Percentiles rank a stretch among this genome's conserved stretches.
These are phyloP conservation scores for Coleophora deauratella DNA, from an alignment of 2,888 invertebrate species.

Conservation along the genomic window DNA sequence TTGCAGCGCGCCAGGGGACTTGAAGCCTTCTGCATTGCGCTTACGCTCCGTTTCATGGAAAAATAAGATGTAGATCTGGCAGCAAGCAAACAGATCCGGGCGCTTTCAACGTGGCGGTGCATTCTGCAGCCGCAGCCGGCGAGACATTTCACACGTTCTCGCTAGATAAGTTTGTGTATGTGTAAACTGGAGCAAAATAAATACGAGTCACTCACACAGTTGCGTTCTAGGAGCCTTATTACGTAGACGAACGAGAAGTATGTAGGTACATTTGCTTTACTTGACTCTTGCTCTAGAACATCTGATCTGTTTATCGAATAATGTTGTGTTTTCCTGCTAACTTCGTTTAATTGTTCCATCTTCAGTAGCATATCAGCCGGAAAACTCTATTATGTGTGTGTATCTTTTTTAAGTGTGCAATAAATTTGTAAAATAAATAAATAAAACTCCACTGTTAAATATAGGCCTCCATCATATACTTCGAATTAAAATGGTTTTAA, in stretches of 20 bases:
- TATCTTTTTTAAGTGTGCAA: too few species aligned
- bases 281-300: too few species aligned
- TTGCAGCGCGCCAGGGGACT: conserved; percentile 16
- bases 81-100: conserved; percentile 55
- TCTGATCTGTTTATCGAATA: too few species aligned
- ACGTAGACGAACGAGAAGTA: background rate
- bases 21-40: conserved; percentile 16
- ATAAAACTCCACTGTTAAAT: too few species aligned
- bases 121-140: conserved; percentile 58
- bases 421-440: too few species aligned
- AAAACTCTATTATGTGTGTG: too few species aligned
- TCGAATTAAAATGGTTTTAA: too few species aligned
- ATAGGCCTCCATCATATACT: too few species aligned
- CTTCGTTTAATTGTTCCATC: too few species aligned
- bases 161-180: conserved; percentile 50
- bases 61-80: conserved; percentile 19
- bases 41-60: conserved; percentile 30
- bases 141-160: conserved; percentile 67
- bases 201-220: conserved; percentile 21
- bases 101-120: conserved; percentile 55
- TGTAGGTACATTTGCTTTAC: too few species aligned
- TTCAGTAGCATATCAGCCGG: too few species aligned
- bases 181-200: conserved; percentile 42
- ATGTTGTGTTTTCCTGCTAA: too few species aligned
- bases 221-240: conserved; percentile 2